phyloP scores from a whole-genome alignment of 2,888 invertebrate genomes.

The Trissolcus brochymenae region DNA sequence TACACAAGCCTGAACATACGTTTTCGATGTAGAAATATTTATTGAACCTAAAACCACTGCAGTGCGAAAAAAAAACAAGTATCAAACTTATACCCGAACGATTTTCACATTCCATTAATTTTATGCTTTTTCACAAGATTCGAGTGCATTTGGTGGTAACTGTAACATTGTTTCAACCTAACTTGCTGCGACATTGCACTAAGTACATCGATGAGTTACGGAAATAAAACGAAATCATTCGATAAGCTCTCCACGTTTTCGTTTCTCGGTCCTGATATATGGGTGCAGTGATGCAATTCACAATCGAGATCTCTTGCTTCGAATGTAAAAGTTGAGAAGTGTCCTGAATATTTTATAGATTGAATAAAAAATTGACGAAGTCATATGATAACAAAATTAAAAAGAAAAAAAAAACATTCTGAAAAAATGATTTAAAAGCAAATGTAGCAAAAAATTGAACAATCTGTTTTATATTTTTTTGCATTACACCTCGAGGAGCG shows the following conservation, averaged over 20 bases:
- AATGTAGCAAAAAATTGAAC: too few relatives aligned
- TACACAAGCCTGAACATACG: too few relatives aligned
- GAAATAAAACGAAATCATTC: conserved; percentile 32
- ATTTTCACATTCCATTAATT: conserved; percentile 17
- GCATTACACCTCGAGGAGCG: background rate
- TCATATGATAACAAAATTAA: background rate
- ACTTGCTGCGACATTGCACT: conserved; percentile 16
- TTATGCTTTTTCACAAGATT: background rate
- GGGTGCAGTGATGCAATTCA: conserved; percentile 10
- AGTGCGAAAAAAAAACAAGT: background rate
- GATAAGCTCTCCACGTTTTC: conserved; percentile 39
- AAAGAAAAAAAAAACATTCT: too few relatives aligned
- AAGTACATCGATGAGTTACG: conserved; percentile 12
- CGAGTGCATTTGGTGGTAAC: conserved; percentile 5
- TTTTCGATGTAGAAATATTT: background rate
- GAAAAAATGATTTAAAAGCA: too few relatives aligned
- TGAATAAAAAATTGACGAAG: conserved; percentile 18
- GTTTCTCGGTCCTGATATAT: conserved; percentile 15
- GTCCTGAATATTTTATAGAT: conserved; percentile 33
- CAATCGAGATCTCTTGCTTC: conserved; percentile 36
- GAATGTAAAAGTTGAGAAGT: conserved; percentile 28
- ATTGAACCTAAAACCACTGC: background rate
- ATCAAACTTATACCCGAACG: background rate
- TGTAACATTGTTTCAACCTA: conserved; percentile 14
- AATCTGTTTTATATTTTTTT: too few relatives aligned